Conservation (phyloP, 2,888 invertebrate species). For the Heteromyza rotundicornis region DNA sequence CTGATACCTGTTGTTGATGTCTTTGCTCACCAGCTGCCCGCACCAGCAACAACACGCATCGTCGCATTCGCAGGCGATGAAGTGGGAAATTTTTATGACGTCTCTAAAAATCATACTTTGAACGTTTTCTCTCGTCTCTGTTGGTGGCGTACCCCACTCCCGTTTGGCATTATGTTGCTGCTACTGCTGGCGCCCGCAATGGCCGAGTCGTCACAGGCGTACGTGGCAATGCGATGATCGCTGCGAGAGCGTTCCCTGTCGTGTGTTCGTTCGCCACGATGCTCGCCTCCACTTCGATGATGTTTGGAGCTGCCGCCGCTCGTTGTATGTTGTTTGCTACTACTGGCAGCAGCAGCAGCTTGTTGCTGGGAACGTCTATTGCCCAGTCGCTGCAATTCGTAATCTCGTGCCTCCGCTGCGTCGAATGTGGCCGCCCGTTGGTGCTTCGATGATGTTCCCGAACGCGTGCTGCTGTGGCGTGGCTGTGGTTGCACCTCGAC, state of each 20-base stretch:
- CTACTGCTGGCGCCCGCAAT: conserved; percentile 25
- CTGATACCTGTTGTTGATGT: conserved; percentile 23
- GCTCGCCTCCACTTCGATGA: conserved; percentile 18
- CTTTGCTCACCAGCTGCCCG: conserved; percentile 33
- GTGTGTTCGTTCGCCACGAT: conserved; percentile 34
- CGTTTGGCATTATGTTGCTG: conserved; percentile 40
- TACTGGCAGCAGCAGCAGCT: conserved; percentile 43
- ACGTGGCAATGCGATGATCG: conserved; percentile 55
- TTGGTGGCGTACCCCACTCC: conserved; percentile 50
- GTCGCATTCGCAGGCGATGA: conserved; percentile 8
- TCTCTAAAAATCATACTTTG: conserved; percentile 64
- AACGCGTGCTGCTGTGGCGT: conserved; percentile 18
- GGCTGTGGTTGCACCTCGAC: conserved; percentile 18
- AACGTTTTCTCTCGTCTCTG: conserved; percentile 62
- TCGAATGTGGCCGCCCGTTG: conserved; percentile 59
- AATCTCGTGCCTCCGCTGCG: conserved; percentile 57
- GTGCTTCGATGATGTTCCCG: conserved; percentile 32
- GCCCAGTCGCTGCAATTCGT: conserved; percentile 57
- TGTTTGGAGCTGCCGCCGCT: neutral
- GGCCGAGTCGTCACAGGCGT: conserved; percentile 48
- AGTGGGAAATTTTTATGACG: conserved; percentile 62
- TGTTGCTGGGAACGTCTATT: conserved; percentile 57
- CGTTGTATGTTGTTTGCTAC: conserved; percentile 23
- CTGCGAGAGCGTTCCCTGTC: conserved; percentile 55
- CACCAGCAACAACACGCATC: conserved; percentile 9